A percentile compares a stretch with the other conserved stretches of the same genome.
Conservation (phyloP, 2,797 vertebrate species). For the Poeciliopsis infans region DNA sequence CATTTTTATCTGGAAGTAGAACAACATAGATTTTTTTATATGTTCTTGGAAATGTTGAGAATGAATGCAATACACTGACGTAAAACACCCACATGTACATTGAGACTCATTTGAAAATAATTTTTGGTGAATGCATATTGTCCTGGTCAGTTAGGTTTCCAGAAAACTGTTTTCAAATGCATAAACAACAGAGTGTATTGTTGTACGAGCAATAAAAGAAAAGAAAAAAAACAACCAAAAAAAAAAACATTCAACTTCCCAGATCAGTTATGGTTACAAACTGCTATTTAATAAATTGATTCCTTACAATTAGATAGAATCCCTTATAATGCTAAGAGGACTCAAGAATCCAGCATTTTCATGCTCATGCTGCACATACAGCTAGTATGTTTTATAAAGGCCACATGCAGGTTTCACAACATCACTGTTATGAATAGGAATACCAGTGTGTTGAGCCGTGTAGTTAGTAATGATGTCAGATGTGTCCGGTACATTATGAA, state of each 20-base stretch:
- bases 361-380: slow-evolving; percentile 76
- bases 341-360: slow-evolving; percentile 55
- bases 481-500: slow-evolving; percentile 54
- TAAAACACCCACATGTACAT: slow-evolving; percentile 30
- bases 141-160: slow-evolving; percentile 41
- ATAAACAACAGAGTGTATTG: slow-evolving; percentile 43
- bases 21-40: slow-evolving; percentile 11
- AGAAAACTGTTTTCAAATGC: slow-evolving; percentile 49
- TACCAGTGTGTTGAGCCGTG: slow-evolving; percentile 31
- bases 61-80: slow-evolving; percentile 34
- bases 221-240: slow-evolving; percentile 22
- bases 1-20: slow-evolving; percentile 16
- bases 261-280: slow-evolving; percentile 53
- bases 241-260: slow-evolving; percentile 49
- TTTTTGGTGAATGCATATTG: slow-evolving; percentile 57
- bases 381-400: slow-evolving; percentile 73
- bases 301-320: slow-evolving; percentile 55
- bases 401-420: slow-evolving; percentile 76
- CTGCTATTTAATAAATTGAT: slow-evolving; percentile 39
- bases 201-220: slow-evolving; percentile 31
- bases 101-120: slow-evolving; percentile 24
- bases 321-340: slow-evolving; percentile 48
- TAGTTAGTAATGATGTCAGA: slow-evolving; percentile 43
- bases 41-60: slow-evolving; percentile 31
- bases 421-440: slow-evolving; percentile 45